Evolutionary conservation across 2,113 vertebrate species (phyloP).

Genomic region (Scytalopus superciliaris): DNA sequence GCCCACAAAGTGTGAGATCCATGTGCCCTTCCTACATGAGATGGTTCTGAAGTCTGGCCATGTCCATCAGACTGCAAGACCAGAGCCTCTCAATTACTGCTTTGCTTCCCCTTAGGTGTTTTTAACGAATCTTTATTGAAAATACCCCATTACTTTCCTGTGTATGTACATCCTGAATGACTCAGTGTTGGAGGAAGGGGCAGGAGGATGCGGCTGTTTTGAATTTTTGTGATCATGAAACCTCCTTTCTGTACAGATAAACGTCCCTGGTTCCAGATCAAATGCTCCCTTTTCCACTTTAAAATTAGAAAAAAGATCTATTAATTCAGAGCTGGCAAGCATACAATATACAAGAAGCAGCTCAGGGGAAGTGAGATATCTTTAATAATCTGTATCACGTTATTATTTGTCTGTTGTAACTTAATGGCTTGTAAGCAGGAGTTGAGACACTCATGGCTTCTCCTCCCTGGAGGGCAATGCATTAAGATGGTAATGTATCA

Average conservation of each 20-base stretch:
- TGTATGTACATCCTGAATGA: background rate
- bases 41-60: background rate
- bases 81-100: background rate
- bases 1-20: background rate
- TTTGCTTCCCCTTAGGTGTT: background rate
- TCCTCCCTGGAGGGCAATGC: slow-evolving; percentile 8
- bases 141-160: background rate
- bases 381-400: slow-evolving; percentile 36
- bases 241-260: background rate
- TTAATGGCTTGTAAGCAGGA: slow-evolving; percentile 9
- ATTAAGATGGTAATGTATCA: slow-evolving; percentile 28
- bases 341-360: background rate
- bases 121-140: background rate
- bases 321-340: background rate
- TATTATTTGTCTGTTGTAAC: slow-evolving; percentile 37
- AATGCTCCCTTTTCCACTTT: background rate
- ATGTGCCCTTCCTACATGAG: rapidly evolving
- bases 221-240: background rate
- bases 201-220: background rate
- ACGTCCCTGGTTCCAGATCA: background rate
- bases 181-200: background rate
- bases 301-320: background rate
- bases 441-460: background rate
- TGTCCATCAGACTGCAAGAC: background rate
- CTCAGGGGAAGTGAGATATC: background rate